A percentile compares a stretch with the other conserved stretches of the same genome.
phyloP scores from a whole-genome alignment of 1,140 invertebrate genomes.

The Sminthurides bifidus region DNA sequence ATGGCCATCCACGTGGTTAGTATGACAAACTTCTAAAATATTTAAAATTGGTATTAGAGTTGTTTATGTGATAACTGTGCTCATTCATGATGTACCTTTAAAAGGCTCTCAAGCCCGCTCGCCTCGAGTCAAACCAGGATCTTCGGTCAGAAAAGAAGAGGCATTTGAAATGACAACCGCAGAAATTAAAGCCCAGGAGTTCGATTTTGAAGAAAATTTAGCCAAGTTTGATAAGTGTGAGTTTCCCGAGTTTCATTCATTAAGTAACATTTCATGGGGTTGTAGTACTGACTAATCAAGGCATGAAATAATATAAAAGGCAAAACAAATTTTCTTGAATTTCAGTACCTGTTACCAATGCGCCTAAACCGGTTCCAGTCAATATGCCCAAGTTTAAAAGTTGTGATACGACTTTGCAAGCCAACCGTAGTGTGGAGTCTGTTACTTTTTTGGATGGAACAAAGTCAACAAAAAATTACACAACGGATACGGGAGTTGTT shows the following conservation, averaged over 20 bases:
- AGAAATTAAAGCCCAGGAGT: conserved; percentile 21
- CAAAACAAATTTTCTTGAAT: neutral
- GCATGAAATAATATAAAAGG: neutral
- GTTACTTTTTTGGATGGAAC: conserved; percentile 4
- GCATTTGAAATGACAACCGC: conserved; percentile 19
- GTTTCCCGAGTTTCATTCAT: conserved; percentile 1
- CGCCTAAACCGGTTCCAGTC: neutral
- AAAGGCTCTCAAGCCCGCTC: neutral
- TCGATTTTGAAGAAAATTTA: conserved; percentile 24
- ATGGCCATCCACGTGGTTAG: neutral
- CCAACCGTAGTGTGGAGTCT: conserved; percentile 14
- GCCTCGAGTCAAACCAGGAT: neutral
- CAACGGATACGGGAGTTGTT: conserved; percentile 20
- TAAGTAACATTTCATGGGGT: neutral
- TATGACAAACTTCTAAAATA: neutral
- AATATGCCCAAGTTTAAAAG: conserved; percentile 14
- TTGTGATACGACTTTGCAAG: conserved; percentile 16
- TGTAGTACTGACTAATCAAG: neutral
- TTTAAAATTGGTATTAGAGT: neutral
- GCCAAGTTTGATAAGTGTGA: conserved; percentile 25
- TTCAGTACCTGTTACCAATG: conserved; percentile 8
- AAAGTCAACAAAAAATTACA: conserved; percentile 7
- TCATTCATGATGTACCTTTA: neutral
- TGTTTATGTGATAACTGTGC: neutral
- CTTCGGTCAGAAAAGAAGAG: conserved; percentile 1